Conservation (phyloP, 2,888 invertebrate species). For the Eristalis tenax region DNA sequence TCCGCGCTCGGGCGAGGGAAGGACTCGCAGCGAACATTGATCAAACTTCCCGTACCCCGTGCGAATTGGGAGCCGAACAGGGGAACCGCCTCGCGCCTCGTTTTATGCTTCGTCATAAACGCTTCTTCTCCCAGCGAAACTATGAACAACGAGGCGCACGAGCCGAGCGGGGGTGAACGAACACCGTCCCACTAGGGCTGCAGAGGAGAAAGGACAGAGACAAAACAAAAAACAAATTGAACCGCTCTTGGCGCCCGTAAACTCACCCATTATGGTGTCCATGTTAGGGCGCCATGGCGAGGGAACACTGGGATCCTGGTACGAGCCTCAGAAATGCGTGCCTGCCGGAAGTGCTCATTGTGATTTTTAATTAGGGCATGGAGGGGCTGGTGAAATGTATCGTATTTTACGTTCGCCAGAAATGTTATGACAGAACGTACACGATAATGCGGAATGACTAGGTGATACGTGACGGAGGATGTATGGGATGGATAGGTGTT, state of each 20-base stretch:
- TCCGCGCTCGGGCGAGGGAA: neutral
- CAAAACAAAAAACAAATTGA: conserved; percentile 28
- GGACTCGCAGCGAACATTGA: conserved; percentile 58
- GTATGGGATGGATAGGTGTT: neutral
- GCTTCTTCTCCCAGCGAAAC: conserved; percentile 13
- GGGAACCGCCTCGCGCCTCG: conserved; percentile 7
- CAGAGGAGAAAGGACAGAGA: conserved; percentile 32
- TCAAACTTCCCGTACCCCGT: conserved; percentile 59
- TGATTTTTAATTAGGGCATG: conserved; percentile 67
- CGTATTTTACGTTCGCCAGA: conserved; percentile 51
- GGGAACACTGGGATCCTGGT: conserved; percentile 63
- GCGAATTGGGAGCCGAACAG: conserved; percentile 22
- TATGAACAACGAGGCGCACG: conserved; percentile 1
- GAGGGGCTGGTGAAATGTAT: conserved; percentile 49
- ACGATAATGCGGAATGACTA: conserved; percentile 48
- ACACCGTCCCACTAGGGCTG: conserved; percentile 12
- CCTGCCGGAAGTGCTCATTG: conserved; percentile 69
- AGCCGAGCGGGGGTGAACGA: neutral
- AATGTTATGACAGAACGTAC: conserved; percentile 36
- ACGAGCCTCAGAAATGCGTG: conserved; percentile 64
- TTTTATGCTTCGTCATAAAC: conserved; percentile 41
- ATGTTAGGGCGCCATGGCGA: conserved; percentile 19
- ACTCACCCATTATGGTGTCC: conserved; percentile 51
- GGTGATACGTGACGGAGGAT: conserved; percentile 29
- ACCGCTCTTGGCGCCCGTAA: conserved; percentile 34